A percentile compares a stretch with the other conserved stretches of the same genome.
Evolutionary conservation across 1,140 invertebrate species (phyloP).

Genomic region (Drosophila bocki): DNA sequence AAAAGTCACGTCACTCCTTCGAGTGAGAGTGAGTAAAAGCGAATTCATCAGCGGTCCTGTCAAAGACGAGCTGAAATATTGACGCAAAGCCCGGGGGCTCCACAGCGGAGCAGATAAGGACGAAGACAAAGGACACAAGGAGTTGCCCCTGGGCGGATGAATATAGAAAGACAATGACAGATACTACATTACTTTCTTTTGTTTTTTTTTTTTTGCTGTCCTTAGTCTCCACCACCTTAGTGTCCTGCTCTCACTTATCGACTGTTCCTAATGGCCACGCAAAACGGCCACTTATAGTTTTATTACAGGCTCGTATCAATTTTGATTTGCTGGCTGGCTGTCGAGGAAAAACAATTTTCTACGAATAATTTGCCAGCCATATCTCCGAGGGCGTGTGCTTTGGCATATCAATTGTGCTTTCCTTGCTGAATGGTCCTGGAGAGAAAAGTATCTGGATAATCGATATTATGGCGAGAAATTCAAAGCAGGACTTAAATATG

Average conservation of each 20-base stretch:
- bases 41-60: slow-evolving; percentile 70
- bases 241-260: slow-evolving; percentile 46
- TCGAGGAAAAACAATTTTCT: slow-evolving; percentile 66
- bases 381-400: slow-evolving; percentile 46
- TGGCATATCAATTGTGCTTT: slow-evolving; percentile 29
- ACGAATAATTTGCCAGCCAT: slow-evolving; percentile 54
- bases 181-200: slow-evolving; percentile 17
- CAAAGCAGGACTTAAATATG: too few species aligned
- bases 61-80: slow-evolving; percentile 65
- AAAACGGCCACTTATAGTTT: slow-evolving; percentile 81
- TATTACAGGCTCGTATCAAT: slow-evolving; percentile 68
- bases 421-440: not conserved
- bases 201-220: not conserved
- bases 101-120: slow-evolving; percentile 23
- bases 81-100: slow-evolving; percentile 37
- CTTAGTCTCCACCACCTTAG: slow-evolving; percentile 1
- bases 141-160: slow-evolving; percentile 38
- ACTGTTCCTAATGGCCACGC: slow-evolving; percentile 66
- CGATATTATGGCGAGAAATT: not conserved
- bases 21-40: slow-evolving; percentile 29
- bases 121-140: slow-evolving; percentile 39
- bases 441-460: slow-evolving; percentile 15
- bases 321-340: slow-evolving; percentile 64
- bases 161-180: slow-evolving; percentile 46
- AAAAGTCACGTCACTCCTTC: slow-evolving; percentile 62